phyloP scores from a whole-genome alignment of 2,888 invertebrate genomes.

The Hartigia nigra region DNA sequence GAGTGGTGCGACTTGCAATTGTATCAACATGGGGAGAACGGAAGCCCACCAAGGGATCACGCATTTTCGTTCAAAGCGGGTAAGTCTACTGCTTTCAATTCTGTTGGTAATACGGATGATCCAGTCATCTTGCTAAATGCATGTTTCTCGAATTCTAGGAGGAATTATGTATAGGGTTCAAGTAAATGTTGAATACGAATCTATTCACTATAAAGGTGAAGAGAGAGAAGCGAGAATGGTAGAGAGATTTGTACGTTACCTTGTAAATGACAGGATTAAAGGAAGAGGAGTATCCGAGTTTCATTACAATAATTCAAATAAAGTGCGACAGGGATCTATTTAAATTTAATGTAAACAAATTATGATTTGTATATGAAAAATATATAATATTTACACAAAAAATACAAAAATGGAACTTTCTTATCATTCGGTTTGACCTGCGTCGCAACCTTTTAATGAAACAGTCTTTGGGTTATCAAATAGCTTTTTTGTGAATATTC shows the following conservation, averaged over 20 bases:
- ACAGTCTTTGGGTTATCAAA: background rate
- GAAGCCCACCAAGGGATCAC: constrained; percentile 73
- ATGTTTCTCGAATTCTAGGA: constrained; percentile 36
- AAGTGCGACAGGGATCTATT: background rate
- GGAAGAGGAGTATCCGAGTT: constrained; percentile 74
- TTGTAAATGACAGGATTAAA: constrained; percentile 71
- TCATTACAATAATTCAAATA: background rate
- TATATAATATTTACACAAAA: background rate
- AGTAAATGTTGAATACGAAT: constrained; percentile 72
- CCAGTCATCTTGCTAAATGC: background rate
- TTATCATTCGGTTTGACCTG: background rate
- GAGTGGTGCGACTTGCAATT: constrained; percentile 73
- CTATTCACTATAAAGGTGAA: constrained; percentile 74
- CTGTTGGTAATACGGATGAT: background rate
- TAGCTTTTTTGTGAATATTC: too few species aligned
- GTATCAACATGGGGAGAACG: constrained; percentile 77
- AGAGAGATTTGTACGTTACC: constrained; percentile 71
- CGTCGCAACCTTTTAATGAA: background rate
- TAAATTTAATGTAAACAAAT: background rate
- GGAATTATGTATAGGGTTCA: constrained; percentile 70
- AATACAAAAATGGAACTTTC: background rate
- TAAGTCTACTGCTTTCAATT: constrained; percentile 15
- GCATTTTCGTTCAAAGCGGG: constrained; percentile 74
- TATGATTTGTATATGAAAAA: background rate
- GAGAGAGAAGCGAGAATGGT: constrained; percentile 77